A percentile compares a stretch with the other conserved stretches of the same genome.
phyloP scores from a whole-genome alignment of 2,888 invertebrate genomes.

The Tethea ocularis region DNA sequence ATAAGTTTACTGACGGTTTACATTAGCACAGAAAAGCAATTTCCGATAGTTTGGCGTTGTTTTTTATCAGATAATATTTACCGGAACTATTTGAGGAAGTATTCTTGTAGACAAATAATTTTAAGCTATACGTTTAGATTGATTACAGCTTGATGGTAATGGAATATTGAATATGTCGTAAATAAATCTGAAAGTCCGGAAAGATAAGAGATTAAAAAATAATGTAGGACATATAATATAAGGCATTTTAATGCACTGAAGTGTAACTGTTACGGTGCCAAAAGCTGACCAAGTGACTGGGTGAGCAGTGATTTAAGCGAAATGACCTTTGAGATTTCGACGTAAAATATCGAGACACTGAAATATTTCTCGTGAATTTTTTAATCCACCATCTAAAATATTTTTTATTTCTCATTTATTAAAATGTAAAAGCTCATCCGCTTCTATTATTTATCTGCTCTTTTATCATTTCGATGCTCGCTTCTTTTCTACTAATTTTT shows the following conservation, averaged over 20 bases:
- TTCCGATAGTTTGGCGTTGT: too few species aligned
- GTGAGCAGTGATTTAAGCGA: conserved; percentile 35
- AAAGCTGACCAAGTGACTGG: conserved; percentile 33
- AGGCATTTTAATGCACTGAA: conserved; percentile 6
- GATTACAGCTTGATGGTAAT: too few species aligned
- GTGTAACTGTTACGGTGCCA: conserved; percentile 26
- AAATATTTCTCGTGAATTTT: conserved; percentile 34
- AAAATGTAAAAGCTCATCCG: too few species aligned
- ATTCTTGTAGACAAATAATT: too few species aligned
- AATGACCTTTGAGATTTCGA: conserved; percentile 39
- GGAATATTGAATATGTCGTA: neutral
- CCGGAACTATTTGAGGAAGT: too few species aligned
- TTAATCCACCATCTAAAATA: neutral
- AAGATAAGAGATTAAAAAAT: neutral
- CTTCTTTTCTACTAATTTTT: too few species aligned
- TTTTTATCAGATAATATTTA: too few species aligned
- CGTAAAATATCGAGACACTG: conserved; percentile 33
- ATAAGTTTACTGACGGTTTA: too few species aligned
- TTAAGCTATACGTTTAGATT: too few species aligned
- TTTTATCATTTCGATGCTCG: too few species aligned
- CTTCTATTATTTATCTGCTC: too few species aligned
- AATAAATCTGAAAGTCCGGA: neutral
- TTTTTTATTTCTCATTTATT: neutral
- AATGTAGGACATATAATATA: neutral
- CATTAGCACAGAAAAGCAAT: too few species aligned